Evolutionary conservation across 2,113 vertebrate genomes (phyloP).

Genomic region (Atractosteus spatula): DNA sequence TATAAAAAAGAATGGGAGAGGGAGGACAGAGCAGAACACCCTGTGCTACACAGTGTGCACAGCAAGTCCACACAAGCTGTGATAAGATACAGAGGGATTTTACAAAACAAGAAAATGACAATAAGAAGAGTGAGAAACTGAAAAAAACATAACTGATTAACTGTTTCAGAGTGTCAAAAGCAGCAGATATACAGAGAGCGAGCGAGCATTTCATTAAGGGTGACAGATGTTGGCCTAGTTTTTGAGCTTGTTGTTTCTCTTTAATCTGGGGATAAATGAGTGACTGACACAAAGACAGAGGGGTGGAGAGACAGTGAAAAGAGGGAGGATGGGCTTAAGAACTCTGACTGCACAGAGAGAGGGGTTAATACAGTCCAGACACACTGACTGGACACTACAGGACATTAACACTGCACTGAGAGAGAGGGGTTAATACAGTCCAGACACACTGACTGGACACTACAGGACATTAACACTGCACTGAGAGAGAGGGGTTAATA

Average conservation of each 20-base stretch:
- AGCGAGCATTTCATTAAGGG: constrained; percentile 38
- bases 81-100: neutral
- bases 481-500: no score
- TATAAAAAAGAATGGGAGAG: no score
- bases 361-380: neutral
- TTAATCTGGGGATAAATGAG: constrained; percentile 48
- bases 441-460: no score
- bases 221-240: constrained; percentile 66
- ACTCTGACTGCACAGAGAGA: neutral
- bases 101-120: neutral
- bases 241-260: constrained; percentile 35
- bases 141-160: neutral
- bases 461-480: no score
- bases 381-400: no score
- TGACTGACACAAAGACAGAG: constrained; percentile 24
- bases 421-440: neutral
- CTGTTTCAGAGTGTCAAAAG: neutral
- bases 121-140: neutral
- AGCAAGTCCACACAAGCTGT: neutral
- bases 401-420: neutral
- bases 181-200: neutral
- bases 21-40: no score
- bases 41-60: neutral
- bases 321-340: neutral
- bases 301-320: neutral